Conservation (phyloP, 1,140 invertebrate species). For the Elysia chlorotica region DNA sequence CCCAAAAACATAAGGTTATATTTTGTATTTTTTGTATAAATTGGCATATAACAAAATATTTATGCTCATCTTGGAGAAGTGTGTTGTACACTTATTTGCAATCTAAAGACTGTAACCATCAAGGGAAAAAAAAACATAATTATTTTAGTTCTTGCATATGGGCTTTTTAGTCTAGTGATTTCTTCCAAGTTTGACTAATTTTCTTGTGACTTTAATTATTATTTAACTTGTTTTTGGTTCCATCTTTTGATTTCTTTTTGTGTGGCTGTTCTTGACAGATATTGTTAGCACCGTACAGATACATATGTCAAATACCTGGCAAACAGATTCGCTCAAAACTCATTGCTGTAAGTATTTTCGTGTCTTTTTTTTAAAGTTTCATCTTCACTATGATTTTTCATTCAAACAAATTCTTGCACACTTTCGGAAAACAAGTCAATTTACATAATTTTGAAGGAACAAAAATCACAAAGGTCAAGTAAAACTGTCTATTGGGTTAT, state of each 20-base stretch:
- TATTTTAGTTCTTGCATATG: too few species aligned
- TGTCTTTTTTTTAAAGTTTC: not conserved
- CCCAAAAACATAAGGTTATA: too few species aligned
- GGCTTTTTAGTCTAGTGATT: too few species aligned
- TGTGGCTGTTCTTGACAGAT: constrained; percentile 60
- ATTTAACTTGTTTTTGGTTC: too few species aligned
- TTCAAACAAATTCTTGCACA: not conserved
- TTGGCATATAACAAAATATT: too few species aligned
- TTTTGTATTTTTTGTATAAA: too few species aligned
- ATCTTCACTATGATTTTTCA: not conserved
- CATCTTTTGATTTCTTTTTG: not conserved
- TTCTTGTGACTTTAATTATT: too few species aligned
- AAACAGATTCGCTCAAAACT: constrained; percentile 85
- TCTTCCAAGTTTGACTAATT: too few species aligned
- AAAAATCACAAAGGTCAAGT: not conserved
- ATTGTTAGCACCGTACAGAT: constrained; percentile 82
- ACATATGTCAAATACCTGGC: constrained; percentile 86
- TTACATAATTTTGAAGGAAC: not conserved
- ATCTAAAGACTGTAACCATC: too few species aligned
- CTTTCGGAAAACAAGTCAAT: not conserved
- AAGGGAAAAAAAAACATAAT: too few species aligned
- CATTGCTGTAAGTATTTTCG: constrained; percentile 62
- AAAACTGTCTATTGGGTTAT: not conserved
- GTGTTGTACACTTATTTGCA: too few species aligned
- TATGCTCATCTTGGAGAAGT: too few species aligned